Evolutionary conservation across 92 coral and sea anemone genomes (phyloP).

Genomic region (Siderastrea radians): DNA sequence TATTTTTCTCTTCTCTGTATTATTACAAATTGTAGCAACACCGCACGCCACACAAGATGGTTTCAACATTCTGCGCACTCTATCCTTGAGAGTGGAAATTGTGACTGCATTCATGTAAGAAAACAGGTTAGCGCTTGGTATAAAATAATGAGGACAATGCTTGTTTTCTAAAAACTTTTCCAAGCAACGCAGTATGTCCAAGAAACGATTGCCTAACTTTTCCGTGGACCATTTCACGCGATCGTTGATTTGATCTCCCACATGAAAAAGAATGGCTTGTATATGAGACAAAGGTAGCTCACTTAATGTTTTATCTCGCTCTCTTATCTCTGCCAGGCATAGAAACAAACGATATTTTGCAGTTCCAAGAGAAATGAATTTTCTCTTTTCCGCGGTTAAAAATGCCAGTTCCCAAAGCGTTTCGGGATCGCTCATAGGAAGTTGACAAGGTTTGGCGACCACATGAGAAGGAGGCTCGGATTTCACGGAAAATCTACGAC

Average conservation of each 20-base stretch:
- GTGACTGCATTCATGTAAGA: constrained; percentile 68
- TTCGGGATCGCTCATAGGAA: constrained; percentile 91
- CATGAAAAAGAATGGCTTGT: constrained; percentile 73
- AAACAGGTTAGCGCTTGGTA: constrained; percentile 77
- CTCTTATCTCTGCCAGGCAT: constrained; percentile 81
- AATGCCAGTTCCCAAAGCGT: constrained; percentile 92
- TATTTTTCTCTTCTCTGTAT: neutral
- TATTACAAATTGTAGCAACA: constrained; percentile 70
- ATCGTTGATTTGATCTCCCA: constrained; percentile 70
- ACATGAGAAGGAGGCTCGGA: constrained; percentile 81
- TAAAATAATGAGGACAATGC: constrained; percentile 86
- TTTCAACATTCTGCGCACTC: constrained; percentile 75
- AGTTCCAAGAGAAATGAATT: constrained; percentile 66
- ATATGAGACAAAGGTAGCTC: constrained; percentile 85
- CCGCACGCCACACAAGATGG: constrained; percentile 90
- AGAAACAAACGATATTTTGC: constrained; percentile 74
- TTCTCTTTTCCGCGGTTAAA: constrained; percentile 79
- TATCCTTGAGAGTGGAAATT: constrained; percentile 77
- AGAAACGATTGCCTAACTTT: constrained; percentile 81
- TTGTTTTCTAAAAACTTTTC: constrained; percentile 72
- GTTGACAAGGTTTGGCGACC: constrained; percentile 77
- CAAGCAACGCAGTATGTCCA: constrained; percentile 73
- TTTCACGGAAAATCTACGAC: constrained; percentile 70
- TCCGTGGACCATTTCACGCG: constrained; percentile 75
- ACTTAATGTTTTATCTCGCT: constrained; percentile 77